Conservation (phyloP, 2,113 vertebrate genomes). For the Orycteropus afer region DNA sequence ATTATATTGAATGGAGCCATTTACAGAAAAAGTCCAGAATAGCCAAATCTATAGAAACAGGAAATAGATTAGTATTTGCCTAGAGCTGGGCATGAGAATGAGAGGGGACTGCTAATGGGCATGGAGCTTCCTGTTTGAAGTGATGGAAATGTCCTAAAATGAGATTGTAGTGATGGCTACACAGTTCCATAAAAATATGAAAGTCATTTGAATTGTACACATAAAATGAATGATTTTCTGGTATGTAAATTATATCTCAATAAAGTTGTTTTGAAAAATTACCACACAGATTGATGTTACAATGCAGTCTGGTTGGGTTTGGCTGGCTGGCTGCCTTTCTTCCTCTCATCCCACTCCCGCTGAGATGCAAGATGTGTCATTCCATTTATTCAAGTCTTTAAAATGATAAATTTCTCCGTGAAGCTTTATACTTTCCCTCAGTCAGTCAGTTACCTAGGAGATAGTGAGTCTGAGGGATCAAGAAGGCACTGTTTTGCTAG, state of each 20-base stretch:
- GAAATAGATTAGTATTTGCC: constrained; percentile 41
- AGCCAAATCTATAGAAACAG: constrained; percentile 3
- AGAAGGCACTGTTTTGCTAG: constrained; percentile 71
- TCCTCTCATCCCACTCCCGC: neutral
- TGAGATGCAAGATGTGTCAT: constrained; percentile 50
- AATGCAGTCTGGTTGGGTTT: neutral
- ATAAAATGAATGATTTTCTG: constrained; percentile 49
- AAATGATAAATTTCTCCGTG: constrained; percentile 73
- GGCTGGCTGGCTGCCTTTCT: neutral
- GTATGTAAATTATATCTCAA: constrained; percentile 43
- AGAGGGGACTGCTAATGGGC: constrained; percentile 5
- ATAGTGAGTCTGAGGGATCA: constrained; percentile 71
- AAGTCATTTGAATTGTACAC: constrained; percentile 14
- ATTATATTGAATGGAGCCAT: neutral
- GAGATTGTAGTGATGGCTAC: constrained; percentile 39
- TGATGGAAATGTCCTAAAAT: constrained; percentile 58
- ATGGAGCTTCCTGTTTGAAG: constrained; percentile 35
- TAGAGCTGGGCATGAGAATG: constrained; percentile 7
- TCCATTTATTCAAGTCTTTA: constrained; percentile 66
- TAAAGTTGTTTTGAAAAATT: constrained; percentile 29
- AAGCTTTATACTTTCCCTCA: constrained; percentile 75
- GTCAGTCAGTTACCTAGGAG: constrained; percentile 81
- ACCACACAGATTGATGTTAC: neutral
- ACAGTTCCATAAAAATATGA: constrained; percentile 45
- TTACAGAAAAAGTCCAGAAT: constrained; percentile 28